A percentile compares a stretch with the other conserved stretches of the same genome.
phyloP scores from a whole-genome alignment of 1,140 invertebrate genomes.

The Brachionus rotundiformis region DNA sequence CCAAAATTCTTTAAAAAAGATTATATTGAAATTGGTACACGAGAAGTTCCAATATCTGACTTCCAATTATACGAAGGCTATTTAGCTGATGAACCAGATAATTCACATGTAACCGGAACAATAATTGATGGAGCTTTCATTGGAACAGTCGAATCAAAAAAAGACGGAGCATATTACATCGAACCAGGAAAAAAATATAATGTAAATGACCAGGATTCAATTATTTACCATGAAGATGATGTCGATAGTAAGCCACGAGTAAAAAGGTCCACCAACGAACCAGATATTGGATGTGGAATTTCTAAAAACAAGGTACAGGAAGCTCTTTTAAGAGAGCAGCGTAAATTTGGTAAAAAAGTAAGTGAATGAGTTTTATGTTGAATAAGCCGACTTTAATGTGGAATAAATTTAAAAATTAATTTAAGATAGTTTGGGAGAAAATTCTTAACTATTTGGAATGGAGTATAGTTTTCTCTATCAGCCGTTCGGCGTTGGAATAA shows the following conservation, averaged over 20 bases:
- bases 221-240: slow-evolving; percentile 45
- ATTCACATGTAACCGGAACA: slow-evolving; percentile 23
- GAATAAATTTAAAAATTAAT: background rate
- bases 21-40: background rate
- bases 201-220: background rate
- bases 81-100: slow-evolving; percentile 22
- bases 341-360: background rate
- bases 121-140: slow-evolving; percentile 39
- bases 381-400: background rate
- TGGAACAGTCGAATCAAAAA: slow-evolving; percentile 27
- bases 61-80: slow-evolving; percentile 35
- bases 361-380: background rate
- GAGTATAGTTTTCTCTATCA: background rate
- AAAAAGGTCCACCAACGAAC: background rate
- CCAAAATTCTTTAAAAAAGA: background rate
- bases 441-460: background rate
- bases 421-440: background rate
- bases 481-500: background rate
- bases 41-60: background rate
- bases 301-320: background rate
- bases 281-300: background rate
- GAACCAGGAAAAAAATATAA: slow-evolving; percentile 12
- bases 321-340: background rate
- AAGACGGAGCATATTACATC: slow-evolving; percentile 25
- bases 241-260: background rate